Evolutionary conservation across 2,888 invertebrate genomes (phyloP).

Genomic region (Drosophila meridiana): DNA sequence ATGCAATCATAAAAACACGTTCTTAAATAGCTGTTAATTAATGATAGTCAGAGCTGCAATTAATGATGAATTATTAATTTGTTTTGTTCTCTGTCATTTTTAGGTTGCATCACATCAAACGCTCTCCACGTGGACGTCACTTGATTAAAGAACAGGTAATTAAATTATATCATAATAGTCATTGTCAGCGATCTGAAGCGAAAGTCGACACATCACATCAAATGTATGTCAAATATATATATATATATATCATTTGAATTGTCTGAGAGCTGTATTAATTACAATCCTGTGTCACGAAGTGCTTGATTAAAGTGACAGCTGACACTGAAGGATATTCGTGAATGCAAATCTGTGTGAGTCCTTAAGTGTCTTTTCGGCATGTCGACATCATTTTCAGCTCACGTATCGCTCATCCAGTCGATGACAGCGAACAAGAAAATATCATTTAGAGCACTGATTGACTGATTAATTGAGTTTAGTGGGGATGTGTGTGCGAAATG

Average conservation of each 20-base stretch:
- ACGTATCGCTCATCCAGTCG: slow-evolving; percentile 18
- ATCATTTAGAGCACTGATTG: slow-evolving; percentile 55
- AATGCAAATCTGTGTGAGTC: slow-evolving; percentile 12
- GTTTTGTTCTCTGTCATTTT: slow-evolving; percentile 33
- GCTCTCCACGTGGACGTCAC: slow-evolving; percentile 29
- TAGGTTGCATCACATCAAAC: slow-evolving; percentile 34
- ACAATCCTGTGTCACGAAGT: slow-evolving; percentile 30
- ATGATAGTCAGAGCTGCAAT: background rate
- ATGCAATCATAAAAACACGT: background rate
- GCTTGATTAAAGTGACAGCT: slow-evolving; percentile 28
- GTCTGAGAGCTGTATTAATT: slow-evolving; percentile 38
- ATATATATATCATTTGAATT: slow-evolving; percentile 14
- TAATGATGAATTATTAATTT: slow-evolving; percentile 5
- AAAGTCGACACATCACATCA: slow-evolving; percentile 11
- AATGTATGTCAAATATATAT: background rate
- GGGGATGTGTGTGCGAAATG: slow-evolving; percentile 3
- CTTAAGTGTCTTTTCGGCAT: slow-evolving; percentile 31
- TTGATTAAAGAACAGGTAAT: slow-evolving; percentile 57
- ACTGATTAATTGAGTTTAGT: slow-evolving; percentile 43
- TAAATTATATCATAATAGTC: slow-evolving; percentile 35
- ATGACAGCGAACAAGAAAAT: slow-evolving; percentile 65
- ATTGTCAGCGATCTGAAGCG: slow-evolving; percentile 5
- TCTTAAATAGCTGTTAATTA: slow-evolving; percentile 2
- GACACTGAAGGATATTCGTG: slow-evolving; percentile 23
- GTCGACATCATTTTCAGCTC: slow-evolving; percentile 36